These are phyloP conservation scores for Lasioglossum marginatum DNA, from an alignment of 2,888 invertebrate genomes.

Conservation along the genomic window DNA sequence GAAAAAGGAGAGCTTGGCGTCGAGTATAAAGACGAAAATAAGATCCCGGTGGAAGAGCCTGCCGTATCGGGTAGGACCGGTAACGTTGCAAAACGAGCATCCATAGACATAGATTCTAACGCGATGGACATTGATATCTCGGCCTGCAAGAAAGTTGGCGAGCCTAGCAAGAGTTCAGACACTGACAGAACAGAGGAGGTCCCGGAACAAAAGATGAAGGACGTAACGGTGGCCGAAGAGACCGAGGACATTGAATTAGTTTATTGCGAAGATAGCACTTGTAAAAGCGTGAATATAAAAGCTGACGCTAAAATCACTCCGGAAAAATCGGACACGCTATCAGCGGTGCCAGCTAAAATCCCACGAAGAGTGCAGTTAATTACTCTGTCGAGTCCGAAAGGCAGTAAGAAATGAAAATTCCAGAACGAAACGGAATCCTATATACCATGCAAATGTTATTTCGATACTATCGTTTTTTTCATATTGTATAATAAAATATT, in stretches of 20 bases:
- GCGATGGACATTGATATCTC: slow-evolving; percentile 81
- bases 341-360: slow-evolving; percentile 85
- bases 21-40: slow-evolving; percentile 80
- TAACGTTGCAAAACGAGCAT: slow-evolving; percentile 7
- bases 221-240: slow-evolving; percentile 79
- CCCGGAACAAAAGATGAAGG: slow-evolving; percentile 59
- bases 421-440: not conserved
- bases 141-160: not conserved
- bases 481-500: slow-evolving; percentile 38
- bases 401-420: slow-evolving; percentile 85
- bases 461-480: slow-evolving; percentile 28
- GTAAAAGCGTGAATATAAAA: slow-evolving; percentile 60
- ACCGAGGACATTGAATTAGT: slow-evolving; percentile 87
- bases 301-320: slow-evolving; percentile 72
- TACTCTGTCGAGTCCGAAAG: slow-evolving; percentile 92
- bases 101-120: slow-evolving; percentile 72
- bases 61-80: slow-evolving; percentile 16
- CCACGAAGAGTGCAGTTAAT: slow-evolving; percentile 90
- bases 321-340: slow-evolving; percentile 67
- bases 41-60: slow-evolving; percentile 4
- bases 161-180: slow-evolving; percentile 13
- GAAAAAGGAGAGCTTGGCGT: slow-evolving; percentile 90
- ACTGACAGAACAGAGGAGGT: slow-evolving; percentile 41
- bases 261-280: slow-evolving; percentile 85
- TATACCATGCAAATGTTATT: slow-evolving; percentile 4